Percentiles rank a stretch among this genome's conserved stretches.
Evolutionary conservation across 37 sponge, comb jelly and placozoan genomes (phyloP).

Genomic region (Ianthella basta): DNA sequence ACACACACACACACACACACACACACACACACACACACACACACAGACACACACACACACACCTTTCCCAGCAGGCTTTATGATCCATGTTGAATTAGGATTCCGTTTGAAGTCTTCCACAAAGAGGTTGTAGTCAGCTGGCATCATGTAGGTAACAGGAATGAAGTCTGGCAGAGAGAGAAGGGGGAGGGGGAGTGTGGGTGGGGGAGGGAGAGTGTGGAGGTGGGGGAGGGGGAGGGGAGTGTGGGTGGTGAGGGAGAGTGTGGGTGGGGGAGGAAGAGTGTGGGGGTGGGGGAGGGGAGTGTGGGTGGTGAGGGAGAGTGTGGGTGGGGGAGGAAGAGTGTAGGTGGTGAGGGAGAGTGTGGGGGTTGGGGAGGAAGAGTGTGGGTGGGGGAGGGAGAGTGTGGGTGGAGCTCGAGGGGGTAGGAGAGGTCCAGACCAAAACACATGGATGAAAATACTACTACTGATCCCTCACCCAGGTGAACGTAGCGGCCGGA

Average conservation of each 20-base stretch:
- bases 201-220: conserved; percentile 51
- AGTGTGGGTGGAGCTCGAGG: conserved; percentile 48
- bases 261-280: conserved; percentile 41
- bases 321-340: conserved; percentile 49
- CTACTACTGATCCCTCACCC: conserved; percentile 38
- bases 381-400: conserved; percentile 35
- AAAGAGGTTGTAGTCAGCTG: conserved; percentile 99
- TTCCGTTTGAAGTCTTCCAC: conserved; percentile 94
- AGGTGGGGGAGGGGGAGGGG: conserved; percentile 41
- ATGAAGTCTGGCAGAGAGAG: conserved; percentile 77
- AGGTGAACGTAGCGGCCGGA: conserved; percentile 82
- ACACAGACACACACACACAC: conserved; percentile 2
- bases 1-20: conserved; percentile 29
- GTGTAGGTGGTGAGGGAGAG: conserved; percentile 29
- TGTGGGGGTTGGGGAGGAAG: conserved; percentile 33
- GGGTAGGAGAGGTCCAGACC: conserved; percentile 27
- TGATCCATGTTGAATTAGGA: conserved; percentile 95
- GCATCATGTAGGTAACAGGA: conserved; percentile 92
- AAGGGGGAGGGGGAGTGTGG: conserved; percentile 47
- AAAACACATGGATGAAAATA: conserved; percentile 27
- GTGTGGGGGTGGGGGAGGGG: conserved; percentile 35
- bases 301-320: conserved; percentile 32
- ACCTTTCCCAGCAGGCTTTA: conserved; percentile 93
- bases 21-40: conserved; percentile 29
- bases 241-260: conserved; percentile 42